A percentile compares a stretch with the other conserved stretches of the same genome.
Evolutionary conservation across 1,140 invertebrate genomes (phyloP).

Genomic region (Ooceraea biroi): DNA sequence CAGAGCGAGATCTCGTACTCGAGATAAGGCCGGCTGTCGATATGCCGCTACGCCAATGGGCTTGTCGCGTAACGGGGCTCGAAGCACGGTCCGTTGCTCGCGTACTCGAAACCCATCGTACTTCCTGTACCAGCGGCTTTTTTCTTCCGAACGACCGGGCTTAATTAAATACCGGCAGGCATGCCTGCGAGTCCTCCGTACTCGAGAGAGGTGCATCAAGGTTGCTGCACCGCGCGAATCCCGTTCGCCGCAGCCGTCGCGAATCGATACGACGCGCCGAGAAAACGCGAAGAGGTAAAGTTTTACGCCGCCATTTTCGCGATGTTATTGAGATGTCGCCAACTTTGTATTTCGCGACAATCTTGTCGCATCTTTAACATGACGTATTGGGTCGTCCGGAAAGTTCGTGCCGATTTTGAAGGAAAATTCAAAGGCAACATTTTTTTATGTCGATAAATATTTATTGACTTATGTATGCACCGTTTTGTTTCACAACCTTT

Average conservation of each 20-base stretch:
- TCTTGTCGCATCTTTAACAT: no score
- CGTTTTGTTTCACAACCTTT: no score
- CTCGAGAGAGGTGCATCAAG: constrained; percentile 15
- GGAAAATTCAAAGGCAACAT: no score
- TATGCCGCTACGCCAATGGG: constrained; percentile 67
- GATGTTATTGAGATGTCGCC: no score
- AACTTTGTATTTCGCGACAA: no score
- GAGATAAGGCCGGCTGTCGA: constrained; percentile 25
- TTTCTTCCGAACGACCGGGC: constrained; percentile 51
- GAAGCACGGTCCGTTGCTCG: constrained; percentile 68
- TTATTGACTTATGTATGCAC: no score
- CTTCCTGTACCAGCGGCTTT: constrained; percentile 73
- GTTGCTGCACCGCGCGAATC: constrained; percentile 27
- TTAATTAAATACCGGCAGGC: constrained; percentile 72
- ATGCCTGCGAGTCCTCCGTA: constrained; percentile 37
- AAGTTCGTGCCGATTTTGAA: no score
- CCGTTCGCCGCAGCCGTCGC: constrained; percentile 19
- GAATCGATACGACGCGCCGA: not conserved
- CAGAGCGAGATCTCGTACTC: not conserved
- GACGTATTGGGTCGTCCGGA: no score
- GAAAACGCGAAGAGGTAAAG: not conserved
- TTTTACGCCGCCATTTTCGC: not conserved
- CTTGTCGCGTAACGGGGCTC: constrained; percentile 72
- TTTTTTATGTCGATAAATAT: no score
- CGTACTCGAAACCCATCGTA: constrained; percentile 74